phyloP scores from a whole-genome alignment of 1,140 invertebrate species.

The Drosophila ironensis region DNA sequence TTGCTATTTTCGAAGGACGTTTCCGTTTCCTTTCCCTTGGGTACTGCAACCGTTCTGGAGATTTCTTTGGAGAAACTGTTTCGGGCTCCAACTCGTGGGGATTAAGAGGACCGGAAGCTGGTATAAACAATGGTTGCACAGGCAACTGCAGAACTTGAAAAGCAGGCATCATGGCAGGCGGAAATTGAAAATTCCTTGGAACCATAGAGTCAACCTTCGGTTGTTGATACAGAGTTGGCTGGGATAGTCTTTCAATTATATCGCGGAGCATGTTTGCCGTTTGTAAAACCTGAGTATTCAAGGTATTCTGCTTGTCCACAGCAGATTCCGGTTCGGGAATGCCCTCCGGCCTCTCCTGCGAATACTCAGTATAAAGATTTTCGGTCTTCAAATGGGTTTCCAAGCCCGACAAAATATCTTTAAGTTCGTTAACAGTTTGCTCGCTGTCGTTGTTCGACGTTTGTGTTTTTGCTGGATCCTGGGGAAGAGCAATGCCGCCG shows the following conservation, averaged over 20 bases:
- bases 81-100: neutral
- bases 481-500: neutral
- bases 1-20: neutral
- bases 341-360: neutral
- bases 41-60: neutral
- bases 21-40: conserved; percentile 17
- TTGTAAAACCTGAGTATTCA: neutral
- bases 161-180: neutral
- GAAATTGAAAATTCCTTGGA: too few species aligned
- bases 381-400: neutral
- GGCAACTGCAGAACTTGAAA: conserved; percentile 26
- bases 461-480: neutral
- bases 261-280: too few species aligned
- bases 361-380: too few species aligned
- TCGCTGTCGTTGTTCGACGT: neutral
- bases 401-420: neutral
- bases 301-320: neutral
- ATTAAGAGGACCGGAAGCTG: neutral
- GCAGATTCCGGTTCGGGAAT: neutral
- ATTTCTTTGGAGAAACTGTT: neutral
- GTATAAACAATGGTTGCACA: conserved; percentile 42
- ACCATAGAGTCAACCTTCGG: neutral
- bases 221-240: neutral
- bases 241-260: conserved; percentile 30
- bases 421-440: conserved; percentile 1